Conservation (phyloP, 1,140 invertebrate species). For the Drosophila seguyi region DNA sequence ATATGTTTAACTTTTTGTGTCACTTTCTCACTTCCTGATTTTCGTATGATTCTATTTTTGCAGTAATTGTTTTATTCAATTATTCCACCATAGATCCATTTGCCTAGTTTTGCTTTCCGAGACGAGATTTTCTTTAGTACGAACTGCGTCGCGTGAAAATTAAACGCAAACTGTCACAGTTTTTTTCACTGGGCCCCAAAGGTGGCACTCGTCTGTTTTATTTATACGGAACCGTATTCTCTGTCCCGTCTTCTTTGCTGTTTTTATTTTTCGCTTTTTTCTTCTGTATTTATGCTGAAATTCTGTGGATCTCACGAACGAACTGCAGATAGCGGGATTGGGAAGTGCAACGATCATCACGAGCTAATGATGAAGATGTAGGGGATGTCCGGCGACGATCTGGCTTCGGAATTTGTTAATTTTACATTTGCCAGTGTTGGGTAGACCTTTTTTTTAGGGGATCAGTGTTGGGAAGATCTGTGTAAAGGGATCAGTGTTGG, state of each 20-base stretch:
- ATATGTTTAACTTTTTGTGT: slow-evolving; percentile 29
- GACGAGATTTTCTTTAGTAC: slow-evolving; percentile 20
- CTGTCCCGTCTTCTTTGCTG: slow-evolving; percentile 1
- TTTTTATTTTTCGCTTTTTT: slow-evolving; percentile 10
- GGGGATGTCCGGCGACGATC: slow-evolving; percentile 7
- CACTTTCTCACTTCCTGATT: slow-evolving; percentile 4
- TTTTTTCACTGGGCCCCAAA: slow-evolving; percentile 58
- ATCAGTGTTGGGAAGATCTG: neutral
- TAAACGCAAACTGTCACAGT: slow-evolving; percentile 69
- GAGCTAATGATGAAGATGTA: slow-evolving; percentile 5
- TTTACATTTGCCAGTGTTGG: slow-evolving; percentile 1
- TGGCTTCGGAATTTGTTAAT: slow-evolving; percentile 1
- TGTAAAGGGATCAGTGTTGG: neutral
- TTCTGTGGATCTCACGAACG: slow-evolving; percentile 19
- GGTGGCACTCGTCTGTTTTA: slow-evolving; percentile 60
- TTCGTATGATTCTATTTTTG: neutral
- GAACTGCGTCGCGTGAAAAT: slow-evolving; percentile 74
- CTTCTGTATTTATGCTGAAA: slow-evolving; percentile 14
- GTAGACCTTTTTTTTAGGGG: neutral
- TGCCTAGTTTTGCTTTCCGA: neutral
- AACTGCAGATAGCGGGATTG: slow-evolving; percentile 12
- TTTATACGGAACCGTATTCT: slow-evolving; percentile 58
- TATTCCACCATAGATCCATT: slow-evolving; percentile 22
- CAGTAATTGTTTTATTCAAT: neutral
- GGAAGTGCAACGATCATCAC: slow-evolving; percentile 30